phyloP scores from a whole-genome alignment of 2,888 invertebrate species.

The Parochlus steinenii region DNA sequence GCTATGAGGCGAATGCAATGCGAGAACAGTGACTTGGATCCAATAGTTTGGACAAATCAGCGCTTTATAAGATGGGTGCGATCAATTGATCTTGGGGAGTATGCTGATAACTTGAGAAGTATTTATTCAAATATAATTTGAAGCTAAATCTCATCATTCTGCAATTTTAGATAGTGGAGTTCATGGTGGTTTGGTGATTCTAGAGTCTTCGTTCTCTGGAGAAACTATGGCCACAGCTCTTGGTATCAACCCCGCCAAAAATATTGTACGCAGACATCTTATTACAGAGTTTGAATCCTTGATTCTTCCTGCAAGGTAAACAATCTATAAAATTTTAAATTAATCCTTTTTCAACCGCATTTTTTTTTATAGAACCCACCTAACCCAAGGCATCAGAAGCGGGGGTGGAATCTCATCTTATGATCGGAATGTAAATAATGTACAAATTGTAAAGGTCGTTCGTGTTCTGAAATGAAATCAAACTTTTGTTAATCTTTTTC shows the following conservation, averaged over 20 bases:
- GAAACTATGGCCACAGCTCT: constrained; percentile 89
- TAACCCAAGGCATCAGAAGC: constrained; percentile 32
- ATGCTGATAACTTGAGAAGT: constrained; percentile 86
- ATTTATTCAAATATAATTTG: constrained; percentile 14
- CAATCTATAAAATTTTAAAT: constrained; percentile 11
- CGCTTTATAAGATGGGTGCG: constrained; percentile 87
- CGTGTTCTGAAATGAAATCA: too few relatives aligned
- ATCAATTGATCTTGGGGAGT: constrained; percentile 85
- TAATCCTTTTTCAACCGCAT: not conserved
- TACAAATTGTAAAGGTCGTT: constrained; percentile 6
- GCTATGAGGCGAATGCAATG: constrained; percentile 76
- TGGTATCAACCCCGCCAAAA: constrained; percentile 82
- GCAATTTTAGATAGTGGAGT: constrained; percentile 66
- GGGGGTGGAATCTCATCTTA: constrained; percentile 23
- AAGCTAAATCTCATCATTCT: constrained; percentile 1
- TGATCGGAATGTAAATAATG: constrained; percentile 12
- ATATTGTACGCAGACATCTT: constrained; percentile 81
- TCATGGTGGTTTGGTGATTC: constrained; percentile 82
- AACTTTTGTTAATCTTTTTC: constrained; percentile 12
- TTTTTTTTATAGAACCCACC: constrained; percentile 25
- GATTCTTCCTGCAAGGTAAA: constrained; percentile 79
- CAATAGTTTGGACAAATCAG: constrained; percentile 91
- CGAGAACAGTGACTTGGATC: constrained; percentile 77
- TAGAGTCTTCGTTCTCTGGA: constrained; percentile 86
- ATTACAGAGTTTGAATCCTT: constrained; percentile 81